Evolutionary conservation across 2,888 invertebrate genomes (phyloP), one percentile per base, ranked within the genome.

Genomic region (Eilema griseolum): DNA sequence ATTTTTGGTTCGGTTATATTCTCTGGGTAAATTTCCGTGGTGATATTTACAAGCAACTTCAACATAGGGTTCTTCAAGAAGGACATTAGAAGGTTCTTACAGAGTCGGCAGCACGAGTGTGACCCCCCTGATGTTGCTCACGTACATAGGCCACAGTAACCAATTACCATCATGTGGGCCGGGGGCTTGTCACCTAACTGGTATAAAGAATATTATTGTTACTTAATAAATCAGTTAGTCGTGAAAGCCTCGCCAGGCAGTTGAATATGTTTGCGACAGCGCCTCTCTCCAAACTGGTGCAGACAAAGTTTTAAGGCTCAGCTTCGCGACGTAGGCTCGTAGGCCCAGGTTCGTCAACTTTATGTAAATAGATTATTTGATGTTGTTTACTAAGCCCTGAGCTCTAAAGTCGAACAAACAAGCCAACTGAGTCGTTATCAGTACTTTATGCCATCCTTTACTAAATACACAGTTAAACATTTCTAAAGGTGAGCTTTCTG

Each of bases 311-410:
- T 52, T 33, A 37, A 33, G 31, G 57, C 12, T 63, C 31, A 4
- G 41, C 46, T 10, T 24, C n/a, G 12, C 24, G 46, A 28, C 41
- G 0, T 16, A 8, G 20, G 10, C 20, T 20, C 20, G 24, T n/a
- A n/a, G 5, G 24, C 31, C 11, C 28, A 5, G 28, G 28, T 57
- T 59, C 63, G 31, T 11, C 33, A 14, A 28, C 64, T 69, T 59
- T 12, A 33, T 46, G 46, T 64, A 61, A 60, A 60, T 64, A 65
- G 65, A 46, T 24, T 65, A 63, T 57, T 23, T 24, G 1, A 31
- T 8, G 20, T 2, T 64, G 31, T 52, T 52, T 24, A 37, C 46
- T 5, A 24, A 46, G 24, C 20, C 24, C 12, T 20, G 12, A n/a
- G n/a, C n/a, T n/a, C n/a, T n/a, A n/a, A n/a, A n/a, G n/a, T n/a